Evolutionary conservation across 2,888 invertebrate species (phyloP), one percentile per base, ranked within the genome.

Genomic region (Schizaphis graminum): DNA sequence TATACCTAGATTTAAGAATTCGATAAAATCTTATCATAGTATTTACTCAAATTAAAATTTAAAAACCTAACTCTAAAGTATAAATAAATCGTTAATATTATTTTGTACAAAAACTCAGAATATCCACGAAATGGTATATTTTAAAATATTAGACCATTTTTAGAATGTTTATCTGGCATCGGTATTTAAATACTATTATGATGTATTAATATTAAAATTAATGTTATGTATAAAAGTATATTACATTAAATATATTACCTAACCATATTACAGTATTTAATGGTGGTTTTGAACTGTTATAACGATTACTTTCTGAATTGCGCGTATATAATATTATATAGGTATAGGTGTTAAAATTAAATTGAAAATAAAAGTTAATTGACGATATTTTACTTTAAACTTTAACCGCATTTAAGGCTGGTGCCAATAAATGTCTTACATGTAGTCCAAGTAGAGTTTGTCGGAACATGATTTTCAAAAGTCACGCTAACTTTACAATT

Each of bases 351-450:
- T 88, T 77, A 24, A 35, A 88, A 56, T 53, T 26, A 41, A 88
- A 88, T 35, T 47, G 35, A 8, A 56, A 56, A 35, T 77, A 88
- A 88, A 28, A 87, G 35, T 56, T 21, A 88, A 56, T 53, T 35
- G 88, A 56, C 24, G 24, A 53, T 56, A 56, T 24, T 88, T 88
- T 56, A 56, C 35, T 56, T 56, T 35, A 41, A 88, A 88, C 56
- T 88, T 89, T 89, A 57, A 44, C 28, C 28, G 89, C 13, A 28
- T 16, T 57, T 57, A 44, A 89, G 57, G 16, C 57, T 16, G 41
- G 41, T 89, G 89, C 56, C 89, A 89, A 89, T n/a, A 89, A 89
- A 89, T 57, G 56, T 57, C 89, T 41, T 89, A 57, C 41, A 53
- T 26, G 49, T 4, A 88, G 24, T 88, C n/a, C 35, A 11, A 24